Evolutionary conservation across 2,797 vertebrate species (phyloP).

Genomic region (Bucorvus abyssinicus): DNA sequence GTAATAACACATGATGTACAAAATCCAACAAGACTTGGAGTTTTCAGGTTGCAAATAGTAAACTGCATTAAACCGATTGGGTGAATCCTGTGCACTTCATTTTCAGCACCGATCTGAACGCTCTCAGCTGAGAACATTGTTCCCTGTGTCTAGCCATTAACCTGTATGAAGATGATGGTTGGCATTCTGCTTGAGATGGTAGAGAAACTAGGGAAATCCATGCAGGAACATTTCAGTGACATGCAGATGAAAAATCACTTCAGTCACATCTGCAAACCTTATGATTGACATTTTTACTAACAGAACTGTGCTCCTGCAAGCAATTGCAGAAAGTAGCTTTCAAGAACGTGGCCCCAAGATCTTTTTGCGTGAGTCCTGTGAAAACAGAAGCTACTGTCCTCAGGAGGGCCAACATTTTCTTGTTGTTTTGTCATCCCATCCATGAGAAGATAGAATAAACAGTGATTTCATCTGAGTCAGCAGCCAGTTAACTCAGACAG

Average conservation of each 20-base stretch:
- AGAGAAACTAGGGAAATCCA: background rate
- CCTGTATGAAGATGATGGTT: background rate
- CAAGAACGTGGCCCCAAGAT: background rate
- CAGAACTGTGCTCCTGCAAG: background rate
- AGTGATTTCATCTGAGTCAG: background rate
- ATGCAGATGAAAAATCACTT: background rate
- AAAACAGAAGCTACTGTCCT: background rate
- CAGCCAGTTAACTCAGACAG: background rate
- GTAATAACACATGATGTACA: background rate
- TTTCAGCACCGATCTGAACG: background rate
- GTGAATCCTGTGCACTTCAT: background rate
- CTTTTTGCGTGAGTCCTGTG: background rate
- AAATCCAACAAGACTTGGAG: background rate
- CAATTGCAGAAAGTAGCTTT: background rate
- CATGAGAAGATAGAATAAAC: background rate
- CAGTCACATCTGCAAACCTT: background rate
- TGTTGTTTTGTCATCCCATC: background rate
- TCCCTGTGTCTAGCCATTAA: background rate
- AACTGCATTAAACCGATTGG: background rate
- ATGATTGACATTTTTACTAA: background rate
- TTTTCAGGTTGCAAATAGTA: background rate
- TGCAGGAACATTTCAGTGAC: background rate
- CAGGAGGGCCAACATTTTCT: background rate
- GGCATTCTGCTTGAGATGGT: background rate
- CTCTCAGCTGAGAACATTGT: background rate